Evolutionary conservation across 2,113 vertebrate species (phyloP).

Genomic region (Aleadryas rufinucha): DNA sequence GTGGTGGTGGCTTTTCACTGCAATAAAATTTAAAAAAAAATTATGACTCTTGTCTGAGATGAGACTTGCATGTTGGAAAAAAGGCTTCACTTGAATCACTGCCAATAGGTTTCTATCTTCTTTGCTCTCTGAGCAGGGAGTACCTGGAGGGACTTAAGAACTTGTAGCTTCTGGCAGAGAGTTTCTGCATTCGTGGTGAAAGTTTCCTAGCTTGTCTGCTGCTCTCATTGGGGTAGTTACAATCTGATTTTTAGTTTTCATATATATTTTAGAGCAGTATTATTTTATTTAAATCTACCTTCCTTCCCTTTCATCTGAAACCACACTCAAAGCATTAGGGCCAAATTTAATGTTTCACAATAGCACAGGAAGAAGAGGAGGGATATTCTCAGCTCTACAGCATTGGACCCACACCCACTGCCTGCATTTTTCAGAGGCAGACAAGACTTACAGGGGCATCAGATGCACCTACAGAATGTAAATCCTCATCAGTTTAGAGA

Average conservation of each 20-base stretch:
- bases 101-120: background rate
- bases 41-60: background rate
- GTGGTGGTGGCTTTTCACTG: background rate
- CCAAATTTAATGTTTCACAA: background rate
- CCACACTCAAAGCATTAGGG: background rate
- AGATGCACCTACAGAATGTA: background rate
- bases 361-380: background rate
- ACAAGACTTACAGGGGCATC: background rate
- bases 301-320: background rate
- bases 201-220: background rate
- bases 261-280: background rate
- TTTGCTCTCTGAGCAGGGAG: background rate
- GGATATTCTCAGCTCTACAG: background rate
- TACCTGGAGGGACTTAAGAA: background rate
- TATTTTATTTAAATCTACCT: background rate
- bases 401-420: fast-evolving
- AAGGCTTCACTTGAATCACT: background rate
- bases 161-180: background rate
- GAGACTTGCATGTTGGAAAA: background rate
- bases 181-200: background rate
- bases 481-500: background rate
- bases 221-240: background rate
- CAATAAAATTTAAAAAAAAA: background rate
- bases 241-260: background rate
- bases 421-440: background rate